Conservation (phyloP, 37 sponge, comb jelly and placozoan genomes). For the Halichondria panicea region DNA sequence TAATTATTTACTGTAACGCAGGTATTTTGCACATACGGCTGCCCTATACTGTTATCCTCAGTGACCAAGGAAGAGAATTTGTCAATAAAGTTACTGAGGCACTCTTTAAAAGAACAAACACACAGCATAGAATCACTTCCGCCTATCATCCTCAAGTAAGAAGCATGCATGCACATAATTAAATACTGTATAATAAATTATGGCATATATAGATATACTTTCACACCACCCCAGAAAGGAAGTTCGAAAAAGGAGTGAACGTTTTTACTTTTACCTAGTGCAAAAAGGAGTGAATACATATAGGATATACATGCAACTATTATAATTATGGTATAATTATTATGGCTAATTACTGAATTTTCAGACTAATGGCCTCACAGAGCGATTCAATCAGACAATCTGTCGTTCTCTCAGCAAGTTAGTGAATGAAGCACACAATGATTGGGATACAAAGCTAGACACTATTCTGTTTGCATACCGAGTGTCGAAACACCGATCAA, state of each 20-base stretch:
- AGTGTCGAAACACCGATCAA: slow-evolving; percentile 28
- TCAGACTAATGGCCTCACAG: slow-evolving; percentile 50
- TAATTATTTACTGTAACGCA: background rate
- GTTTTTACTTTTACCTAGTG: no score
- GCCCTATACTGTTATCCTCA: slow-evolving; percentile 21
- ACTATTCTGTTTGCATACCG: slow-evolving; percentile 35
- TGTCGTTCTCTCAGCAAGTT: slow-evolving; percentile 24
- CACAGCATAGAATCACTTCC: slow-evolving; percentile 26
- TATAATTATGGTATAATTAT: no score
- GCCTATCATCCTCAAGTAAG: slow-evolving; percentile 51
- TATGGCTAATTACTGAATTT: background rate
- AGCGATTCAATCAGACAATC: slow-evolving; percentile 34
- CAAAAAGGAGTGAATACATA: no score
- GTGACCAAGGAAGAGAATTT: slow-evolving; percentile 53
- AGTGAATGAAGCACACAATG: slow-evolving; percentile 26
- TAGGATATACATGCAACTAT: no score
- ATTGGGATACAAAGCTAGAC: slow-evolving; percentile 50
- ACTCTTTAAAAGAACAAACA: slow-evolving; percentile 21
- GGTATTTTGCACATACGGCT: slow-evolving; percentile 22
- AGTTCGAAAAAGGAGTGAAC: no score
- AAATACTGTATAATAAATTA: background rate
- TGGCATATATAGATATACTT: background rate
- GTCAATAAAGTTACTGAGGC: slow-evolving; percentile 14
- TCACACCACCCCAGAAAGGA: background rate
- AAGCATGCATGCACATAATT: background rate